These are phyloP conservation scores for Danio jaintianensis DNA, from an alignment of 2,797 vertebrate genomes.

Conservation along the genomic window DNA sequence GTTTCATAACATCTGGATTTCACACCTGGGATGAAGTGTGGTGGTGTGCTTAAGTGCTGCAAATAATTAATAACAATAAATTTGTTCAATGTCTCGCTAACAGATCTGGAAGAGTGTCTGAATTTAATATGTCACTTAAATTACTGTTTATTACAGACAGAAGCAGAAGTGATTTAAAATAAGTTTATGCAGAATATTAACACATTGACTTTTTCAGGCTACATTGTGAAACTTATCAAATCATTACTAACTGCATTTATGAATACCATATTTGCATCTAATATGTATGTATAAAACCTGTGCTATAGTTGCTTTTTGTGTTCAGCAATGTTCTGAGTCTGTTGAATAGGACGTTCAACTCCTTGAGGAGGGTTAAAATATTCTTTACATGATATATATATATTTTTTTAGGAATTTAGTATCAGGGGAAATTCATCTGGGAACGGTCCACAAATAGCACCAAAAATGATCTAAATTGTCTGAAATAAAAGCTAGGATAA, in stretches of 20 bases:
- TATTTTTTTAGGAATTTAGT: not conserved
- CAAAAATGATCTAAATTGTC: too few relatives aligned
- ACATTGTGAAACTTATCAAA: not conserved
- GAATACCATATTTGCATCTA: not conserved
- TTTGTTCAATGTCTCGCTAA: not conserved
- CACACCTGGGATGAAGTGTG: conserved; percentile 14
- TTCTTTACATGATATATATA: not conserved
- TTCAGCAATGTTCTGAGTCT: not conserved
- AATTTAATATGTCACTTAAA: not conserved
- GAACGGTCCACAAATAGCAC: too few relatives aligned
- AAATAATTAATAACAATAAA: conserved; percentile 23
- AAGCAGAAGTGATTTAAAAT: not conserved
- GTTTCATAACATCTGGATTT: conserved; percentile 25
- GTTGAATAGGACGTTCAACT: not conserved
- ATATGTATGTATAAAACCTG: not conserved
- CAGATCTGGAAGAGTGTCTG: not conserved
- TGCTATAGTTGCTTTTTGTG: too few relatives aligned
- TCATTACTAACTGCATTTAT: not conserved
- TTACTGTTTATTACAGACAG: not conserved
- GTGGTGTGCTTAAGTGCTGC: not conserved
- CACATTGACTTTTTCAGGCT: not conserved
- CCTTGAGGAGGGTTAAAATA: not conserved
- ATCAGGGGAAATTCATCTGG: too few relatives aligned
- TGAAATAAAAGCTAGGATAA: too few relatives aligned
- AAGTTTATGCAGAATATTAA: not conserved